Evolutionary conservation across 2,888 invertebrate genomes (phyloP).

Genomic region (Phlogophora meticulosa): DNA sequence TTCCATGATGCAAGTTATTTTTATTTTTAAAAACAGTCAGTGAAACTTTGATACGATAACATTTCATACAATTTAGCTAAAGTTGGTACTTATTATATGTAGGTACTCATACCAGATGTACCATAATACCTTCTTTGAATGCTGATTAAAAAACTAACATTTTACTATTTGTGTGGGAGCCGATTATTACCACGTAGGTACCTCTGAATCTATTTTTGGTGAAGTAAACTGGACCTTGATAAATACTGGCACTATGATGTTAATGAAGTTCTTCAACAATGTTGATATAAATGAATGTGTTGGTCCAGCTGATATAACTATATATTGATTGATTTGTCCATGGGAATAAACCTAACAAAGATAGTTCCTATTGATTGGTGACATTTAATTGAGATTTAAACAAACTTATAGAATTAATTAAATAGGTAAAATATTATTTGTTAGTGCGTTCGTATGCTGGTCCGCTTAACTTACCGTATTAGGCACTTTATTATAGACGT

Average conservation of each 20-base stretch:
- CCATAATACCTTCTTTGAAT: conserved; percentile 30
- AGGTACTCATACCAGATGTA: conserved; percentile 44
- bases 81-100: conserved; percentile 18
- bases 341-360: conserved; percentile 5
- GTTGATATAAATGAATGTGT: conserved; percentile 6
- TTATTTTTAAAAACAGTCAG: conserved; percentile 17
- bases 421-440: neutral
- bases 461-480: neutral
- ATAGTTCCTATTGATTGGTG: neutral
- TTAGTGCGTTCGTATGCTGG: too few species aligned
- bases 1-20: conserved; percentile 27
- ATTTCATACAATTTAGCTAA: conserved; percentile 30
- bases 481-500: neutral
- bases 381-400: neutral
- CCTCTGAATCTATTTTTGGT: conserved; percentile 53
- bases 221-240: conserved; percentile 36
- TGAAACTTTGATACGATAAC: conserved; percentile 21
- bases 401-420: neutral
- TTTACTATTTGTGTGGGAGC: conserved; percentile 36
- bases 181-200: conserved; percentile 36
- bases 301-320: conserved; percentile 26
- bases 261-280: conserved; percentile 17
- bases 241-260: conserved; percentile 24
- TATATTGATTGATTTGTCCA: conserved; percentile 22
- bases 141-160: conserved; percentile 40